A percentile compares a stretch with the other conserved stretches of the same genome.
Evolutionary conservation across 2,797 vertebrate species (phyloP).

Genomic region (Alcedo atthis): DNA sequence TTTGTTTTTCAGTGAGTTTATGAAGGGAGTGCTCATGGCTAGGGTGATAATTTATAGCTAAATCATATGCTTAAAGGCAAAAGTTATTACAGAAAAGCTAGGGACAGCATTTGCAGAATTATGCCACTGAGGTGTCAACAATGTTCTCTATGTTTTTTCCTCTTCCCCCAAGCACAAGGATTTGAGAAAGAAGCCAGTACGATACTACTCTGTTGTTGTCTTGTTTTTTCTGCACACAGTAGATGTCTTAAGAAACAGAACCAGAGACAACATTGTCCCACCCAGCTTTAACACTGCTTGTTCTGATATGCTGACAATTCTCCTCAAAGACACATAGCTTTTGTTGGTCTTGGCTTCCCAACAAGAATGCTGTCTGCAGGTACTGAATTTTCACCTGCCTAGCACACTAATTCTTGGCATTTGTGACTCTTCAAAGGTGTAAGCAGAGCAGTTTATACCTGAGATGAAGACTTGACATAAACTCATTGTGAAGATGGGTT

Average conservation of each 20-base stretch:
- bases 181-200: constrained; percentile 31
- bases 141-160: constrained; percentile 37
- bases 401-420: background rate
- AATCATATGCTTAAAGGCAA: constrained; percentile 75
- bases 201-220: background rate
- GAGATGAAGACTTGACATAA: background rate
- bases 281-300: background rate
- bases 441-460: background rate
- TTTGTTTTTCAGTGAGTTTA: constrained; percentile 76
- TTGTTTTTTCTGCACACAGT: background rate
- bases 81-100: constrained; percentile 68
- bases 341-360: background rate
- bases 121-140: constrained; percentile 31
- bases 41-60: constrained; percentile 71
- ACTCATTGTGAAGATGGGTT: background rate
- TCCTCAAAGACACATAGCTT: background rate
- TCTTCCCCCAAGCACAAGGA: constrained; percentile 38
- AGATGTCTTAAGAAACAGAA: background rate
- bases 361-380: background rate
- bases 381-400: background rate
- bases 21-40: constrained; percentile 60
- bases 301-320: background rate
- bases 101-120: constrained; percentile 33
- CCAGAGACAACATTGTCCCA: background rate
- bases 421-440: background rate